Percentiles rank a stretch among this genome's conserved stretches.
These are phyloP conservation scores for Calosoma granatense DNA, from an alignment of 1,140 invertebrate genomes.

Conservation along the genomic window DNA sequence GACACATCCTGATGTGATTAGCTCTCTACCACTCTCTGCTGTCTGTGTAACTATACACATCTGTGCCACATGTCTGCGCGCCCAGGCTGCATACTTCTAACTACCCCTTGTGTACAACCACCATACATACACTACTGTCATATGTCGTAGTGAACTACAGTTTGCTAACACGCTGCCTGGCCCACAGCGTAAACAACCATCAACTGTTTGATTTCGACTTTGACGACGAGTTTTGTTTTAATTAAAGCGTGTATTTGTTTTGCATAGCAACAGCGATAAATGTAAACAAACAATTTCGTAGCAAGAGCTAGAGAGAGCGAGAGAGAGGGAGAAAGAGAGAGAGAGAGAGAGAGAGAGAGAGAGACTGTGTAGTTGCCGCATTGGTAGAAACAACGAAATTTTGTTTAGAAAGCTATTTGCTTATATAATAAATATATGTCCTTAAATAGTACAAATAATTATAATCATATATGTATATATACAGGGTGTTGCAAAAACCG, in stretches of 20 bases:
- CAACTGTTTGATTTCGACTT: background rate
- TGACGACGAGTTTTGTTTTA: background rate
- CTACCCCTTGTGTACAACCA: too few species aligned
- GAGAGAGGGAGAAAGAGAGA: too few species aligned
- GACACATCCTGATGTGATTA: conserved; percentile 17
- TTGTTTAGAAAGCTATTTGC: too few species aligned
- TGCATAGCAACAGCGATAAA: background rate
- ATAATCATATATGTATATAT: background rate
- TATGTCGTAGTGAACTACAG: too few species aligned
- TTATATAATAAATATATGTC: too few species aligned
- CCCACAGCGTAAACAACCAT: background rate
- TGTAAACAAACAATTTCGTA: background rate
- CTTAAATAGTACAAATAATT: background rate
- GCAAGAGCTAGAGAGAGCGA: too few species aligned
- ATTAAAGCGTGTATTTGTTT: background rate
- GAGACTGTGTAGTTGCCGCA: too few species aligned
- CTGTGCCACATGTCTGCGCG: too few species aligned
- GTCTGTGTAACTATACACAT: too few species aligned
- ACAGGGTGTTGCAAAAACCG: background rate
- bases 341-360: too few species aligned
- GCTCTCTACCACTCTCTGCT: conserved; percentile 15
- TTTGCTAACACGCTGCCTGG: background rate
- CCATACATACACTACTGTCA: too few species aligned
- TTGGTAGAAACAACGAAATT: too few species aligned
- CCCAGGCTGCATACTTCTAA: background rate